Evolutionary conservation across 2,888 invertebrate species (phyloP), one percentile per base, ranked within the genome.

Genomic region (Chromoteleia sp.): DNA sequence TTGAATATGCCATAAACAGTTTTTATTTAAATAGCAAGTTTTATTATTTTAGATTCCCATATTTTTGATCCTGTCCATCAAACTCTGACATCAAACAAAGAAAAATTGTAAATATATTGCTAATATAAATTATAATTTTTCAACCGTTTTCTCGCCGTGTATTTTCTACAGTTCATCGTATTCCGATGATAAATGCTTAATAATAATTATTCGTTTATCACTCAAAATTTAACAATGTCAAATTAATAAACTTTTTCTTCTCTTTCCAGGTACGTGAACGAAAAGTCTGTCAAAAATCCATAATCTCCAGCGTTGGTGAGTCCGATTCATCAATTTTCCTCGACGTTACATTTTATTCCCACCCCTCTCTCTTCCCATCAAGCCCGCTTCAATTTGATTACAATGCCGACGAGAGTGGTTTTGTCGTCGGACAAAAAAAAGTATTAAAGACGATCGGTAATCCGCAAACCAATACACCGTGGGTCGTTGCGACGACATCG

Each of bases 361-460:
- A 45, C n/a, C 30, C 25, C 17, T 54, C 14, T 19, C 15, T 54
- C n/a, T 19, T 17, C 17, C 50, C 67, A 56, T 65, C 56, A 45
- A 74, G 10, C 41, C 67, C 10, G 15, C 65, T 52, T 43, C 50
- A 58, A 76, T 67, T 76, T 50, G 67, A 76, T 68, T 67, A 76
- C 75, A 56, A 39, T 43, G 67, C 19, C 59, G 33, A 15, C 41
- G 50, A 45, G 61, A 52, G 61, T 52, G 68, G 61, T 68, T 76
- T 68, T 76, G 76, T 75, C 75, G 33, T 73, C 21, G 39, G 21
- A 36, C 17, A 41, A 36, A 68, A 68, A 75, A 52, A 54, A 8
- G 30, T 58, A 77, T 65, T 65, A 76, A 76, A 65, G 52, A 76
- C 68, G 82, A 78, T 77, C 63, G 70, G 74, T 75, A 63, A 78